Conservation (phyloP, 2,113 vertebrate species). For the Lycaon pictus region DNA sequence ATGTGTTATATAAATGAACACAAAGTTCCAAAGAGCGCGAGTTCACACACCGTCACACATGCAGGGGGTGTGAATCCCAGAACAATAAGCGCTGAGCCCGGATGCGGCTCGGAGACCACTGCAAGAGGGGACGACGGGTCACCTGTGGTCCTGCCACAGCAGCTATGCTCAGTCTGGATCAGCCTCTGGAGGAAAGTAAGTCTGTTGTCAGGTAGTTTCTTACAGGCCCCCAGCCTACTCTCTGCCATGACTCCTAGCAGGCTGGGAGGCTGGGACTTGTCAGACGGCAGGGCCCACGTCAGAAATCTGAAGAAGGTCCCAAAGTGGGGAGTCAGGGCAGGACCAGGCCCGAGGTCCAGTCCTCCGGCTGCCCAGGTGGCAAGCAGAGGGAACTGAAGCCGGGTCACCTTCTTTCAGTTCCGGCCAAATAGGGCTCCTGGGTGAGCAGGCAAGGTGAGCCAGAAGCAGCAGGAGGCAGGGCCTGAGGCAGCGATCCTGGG, state of each 20-base stretch:
- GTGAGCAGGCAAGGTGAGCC: neutral
- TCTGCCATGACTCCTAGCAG: neutral
- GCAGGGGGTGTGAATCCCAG: neutral
- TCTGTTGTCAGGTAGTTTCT: neutral
- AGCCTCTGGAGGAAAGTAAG: neutral
- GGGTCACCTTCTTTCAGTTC: neutral
- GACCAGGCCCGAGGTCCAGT: neutral
- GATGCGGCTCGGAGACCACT: accelerated
- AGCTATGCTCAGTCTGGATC: neutral
- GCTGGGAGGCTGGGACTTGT: neutral
- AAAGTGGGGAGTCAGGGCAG: neutral
- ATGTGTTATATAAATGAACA: neutral
- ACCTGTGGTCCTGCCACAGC: neutral
- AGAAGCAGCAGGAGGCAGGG: neutral
- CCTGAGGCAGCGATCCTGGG: neutral
- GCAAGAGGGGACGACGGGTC: neutral
- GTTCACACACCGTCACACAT: neutral
- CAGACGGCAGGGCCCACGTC: neutral
- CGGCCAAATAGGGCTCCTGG: neutral
- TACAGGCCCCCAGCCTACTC: neutral
- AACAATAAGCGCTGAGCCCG: neutral
- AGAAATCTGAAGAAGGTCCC: neutral
- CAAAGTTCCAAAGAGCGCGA: neutral
- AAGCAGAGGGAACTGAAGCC: neutral
- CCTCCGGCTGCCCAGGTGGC: neutral